These are phyloP conservation scores for Fringilla coelebs DNA, from an alignment of 2,797 vertebrate species.

Conservation along the genomic window DNA sequence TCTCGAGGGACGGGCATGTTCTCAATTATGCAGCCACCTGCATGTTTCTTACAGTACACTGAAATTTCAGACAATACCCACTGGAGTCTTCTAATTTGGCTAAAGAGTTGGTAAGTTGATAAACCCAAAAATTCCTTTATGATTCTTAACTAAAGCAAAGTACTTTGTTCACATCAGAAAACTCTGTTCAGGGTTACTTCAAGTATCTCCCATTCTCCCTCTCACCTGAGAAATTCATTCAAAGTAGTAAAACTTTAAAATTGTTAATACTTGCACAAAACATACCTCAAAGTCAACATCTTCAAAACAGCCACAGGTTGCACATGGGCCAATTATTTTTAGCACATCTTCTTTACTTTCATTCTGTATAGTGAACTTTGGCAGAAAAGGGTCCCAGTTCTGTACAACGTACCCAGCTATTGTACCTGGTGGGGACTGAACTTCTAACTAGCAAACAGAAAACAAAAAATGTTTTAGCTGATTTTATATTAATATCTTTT, in stretches of 20 bases:
- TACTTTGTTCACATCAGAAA: not conserved
- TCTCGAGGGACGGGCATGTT: not conserved
- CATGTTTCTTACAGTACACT: not conserved
- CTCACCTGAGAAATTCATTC: not conserved
- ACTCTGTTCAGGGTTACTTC: not conserved
- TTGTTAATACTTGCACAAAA: not conserved
- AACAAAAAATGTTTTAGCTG: not conserved
- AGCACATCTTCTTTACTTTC: slow-evolving; percentile 79
- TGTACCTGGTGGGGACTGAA: slow-evolving; percentile 79
- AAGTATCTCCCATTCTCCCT: not conserved
- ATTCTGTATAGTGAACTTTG: slow-evolving; percentile 80
- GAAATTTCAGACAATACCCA: not conserved
- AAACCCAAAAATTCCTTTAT: not conserved
- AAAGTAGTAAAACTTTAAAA: not conserved
- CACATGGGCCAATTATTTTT: slow-evolving; percentile 78
- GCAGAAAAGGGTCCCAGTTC: slow-evolving; percentile 80
- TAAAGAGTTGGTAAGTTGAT: not conserved
- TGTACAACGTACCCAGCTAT: slow-evolving; percentile 76
- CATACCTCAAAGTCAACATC: slow-evolving; percentile 83
- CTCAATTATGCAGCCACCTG: not conserved
- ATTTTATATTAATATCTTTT: not conserved
- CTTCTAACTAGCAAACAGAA: slow-evolving; percentile 74
- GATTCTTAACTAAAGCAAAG: not conserved
- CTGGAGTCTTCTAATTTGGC: not conserved
- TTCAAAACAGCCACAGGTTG: slow-evolving; percentile 79